Evolutionary conservation across 2,797 vertebrate genomes (phyloP).

Genomic region (Pseudochaenichthys georgianus): DNA sequence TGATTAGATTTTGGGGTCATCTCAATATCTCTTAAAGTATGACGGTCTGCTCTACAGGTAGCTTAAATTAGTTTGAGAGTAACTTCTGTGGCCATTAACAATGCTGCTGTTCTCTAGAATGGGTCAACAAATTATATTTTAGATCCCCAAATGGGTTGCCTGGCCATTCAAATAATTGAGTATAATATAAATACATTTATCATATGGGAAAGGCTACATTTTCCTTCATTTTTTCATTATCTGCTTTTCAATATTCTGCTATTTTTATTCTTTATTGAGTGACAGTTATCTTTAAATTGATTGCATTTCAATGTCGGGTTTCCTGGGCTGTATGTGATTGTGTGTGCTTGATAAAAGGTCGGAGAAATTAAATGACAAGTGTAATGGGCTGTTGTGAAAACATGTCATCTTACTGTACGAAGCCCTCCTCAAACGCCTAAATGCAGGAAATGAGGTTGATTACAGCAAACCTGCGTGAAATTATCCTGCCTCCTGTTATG

Average conservation of each 20-base stretch:
- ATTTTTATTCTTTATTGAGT: no score
- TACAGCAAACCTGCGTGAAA: constrained; percentile 36
- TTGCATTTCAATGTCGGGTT: not conserved
- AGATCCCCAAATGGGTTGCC: no score
- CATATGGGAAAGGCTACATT: not conserved
- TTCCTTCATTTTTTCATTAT: not conserved
- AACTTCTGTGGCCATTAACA: no score
- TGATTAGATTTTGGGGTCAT: no score
- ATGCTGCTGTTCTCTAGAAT: no score
- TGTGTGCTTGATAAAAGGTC: not conserved
- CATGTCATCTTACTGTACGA: not conserved
- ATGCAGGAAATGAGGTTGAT: constrained; percentile 30
- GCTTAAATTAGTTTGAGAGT: not conserved
- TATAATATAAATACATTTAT: no score
- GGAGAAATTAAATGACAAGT: not conserved
- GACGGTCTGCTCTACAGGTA: not conserved
- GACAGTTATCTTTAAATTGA: not conserved
- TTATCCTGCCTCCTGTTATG: constrained; percentile 30
- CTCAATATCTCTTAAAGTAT: not conserved
- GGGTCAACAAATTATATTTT: no score
- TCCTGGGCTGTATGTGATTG: not conserved
- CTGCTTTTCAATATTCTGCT: no score
- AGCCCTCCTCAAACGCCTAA: constrained; percentile 6
- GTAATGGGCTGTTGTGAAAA: constrained; percentile 17
- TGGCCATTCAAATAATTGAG: no score